Conservation (phyloP, 1,140 invertebrate species). For the Penaeus chinensis region DNA sequence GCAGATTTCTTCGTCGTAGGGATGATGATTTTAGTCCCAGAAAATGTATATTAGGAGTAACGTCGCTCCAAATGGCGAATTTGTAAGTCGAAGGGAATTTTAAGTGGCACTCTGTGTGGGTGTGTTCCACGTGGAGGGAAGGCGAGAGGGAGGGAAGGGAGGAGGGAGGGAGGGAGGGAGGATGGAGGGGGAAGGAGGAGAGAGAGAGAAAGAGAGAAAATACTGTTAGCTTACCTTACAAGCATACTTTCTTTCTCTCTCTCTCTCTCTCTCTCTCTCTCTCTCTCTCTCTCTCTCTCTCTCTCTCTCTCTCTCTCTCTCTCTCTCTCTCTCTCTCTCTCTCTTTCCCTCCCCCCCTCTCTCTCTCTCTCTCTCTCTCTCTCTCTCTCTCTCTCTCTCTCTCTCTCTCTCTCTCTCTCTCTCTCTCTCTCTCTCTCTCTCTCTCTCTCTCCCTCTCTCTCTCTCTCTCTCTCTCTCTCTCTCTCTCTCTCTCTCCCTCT, state of each 20-base stretch:
- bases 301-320: neutral
- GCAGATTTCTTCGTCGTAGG: too few species aligned
- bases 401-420: neutral
- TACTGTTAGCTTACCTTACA: slow-evolving; percentile 21
- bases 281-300: neutral
- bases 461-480: neutral
- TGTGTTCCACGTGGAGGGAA: slow-evolving; percentile 17
- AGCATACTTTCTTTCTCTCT: neutral
- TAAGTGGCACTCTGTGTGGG: slow-evolving; percentile 36
- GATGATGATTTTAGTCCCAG: too few species aligned
- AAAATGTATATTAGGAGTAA: too few species aligned
- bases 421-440: neutral
- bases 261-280: neutral
- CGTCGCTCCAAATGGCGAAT: too few species aligned
- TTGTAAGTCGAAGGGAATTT: neutral
- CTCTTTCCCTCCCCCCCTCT: neutral
- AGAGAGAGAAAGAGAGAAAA: slow-evolving; percentile 20
- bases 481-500: neutral
- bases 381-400: neutral
- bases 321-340: neutral
- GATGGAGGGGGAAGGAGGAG: neutral
- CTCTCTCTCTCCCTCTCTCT: neutral
- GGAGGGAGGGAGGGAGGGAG: neutral
- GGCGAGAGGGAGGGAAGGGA: slow-evolving; percentile 16
- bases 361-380: neutral